Percentiles rank a stretch among this genome's conserved stretches.
Conservation (phyloP, 2,113 vertebrate genomes). For the Mystacornis crossleyi region DNA sequence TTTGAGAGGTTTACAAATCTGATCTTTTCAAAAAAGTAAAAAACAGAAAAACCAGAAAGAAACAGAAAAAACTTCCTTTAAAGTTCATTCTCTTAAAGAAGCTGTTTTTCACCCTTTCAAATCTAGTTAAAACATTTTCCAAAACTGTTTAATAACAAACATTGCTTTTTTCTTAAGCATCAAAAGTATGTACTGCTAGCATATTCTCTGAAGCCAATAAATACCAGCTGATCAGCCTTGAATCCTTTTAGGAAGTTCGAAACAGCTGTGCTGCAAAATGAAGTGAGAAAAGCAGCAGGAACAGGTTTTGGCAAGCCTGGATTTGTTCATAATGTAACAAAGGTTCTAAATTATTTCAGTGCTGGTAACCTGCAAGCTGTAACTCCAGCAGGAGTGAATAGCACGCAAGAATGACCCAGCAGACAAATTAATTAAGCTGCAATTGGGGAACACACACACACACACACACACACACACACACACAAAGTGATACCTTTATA, state of each 20-base stretch:
- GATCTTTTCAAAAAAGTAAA: constrained; percentile 48
- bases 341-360: constrained; percentile 5
- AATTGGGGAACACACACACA: background rate
- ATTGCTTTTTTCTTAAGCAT: constrained; percentile 17
- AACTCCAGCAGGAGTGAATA: background rate
- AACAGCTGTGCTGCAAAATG: constrained; percentile 46
- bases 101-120: constrained; percentile 29
- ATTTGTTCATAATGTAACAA: constrained; percentile 8
- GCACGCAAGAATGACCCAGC: background rate
- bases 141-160: constrained; percentile 44
- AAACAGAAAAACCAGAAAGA: too few relatives aligned
- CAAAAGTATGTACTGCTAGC: background rate
- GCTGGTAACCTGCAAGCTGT: background rate
- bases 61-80: background rate
- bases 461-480: background rate
- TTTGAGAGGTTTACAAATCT: background rate
- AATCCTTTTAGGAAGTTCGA: constrained; percentile 45
- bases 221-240: constrained; percentile 37
- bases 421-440: background rate
- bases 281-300: constrained; percentile 37
- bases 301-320: background rate
- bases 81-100: constrained; percentile 26
- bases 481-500: background rate
- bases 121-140: background rate
- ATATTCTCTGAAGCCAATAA: constrained; percentile 23